Evolutionary conservation across 2,797 vertebrate species (phyloP).

Genomic region (Coregonus sp.): DNA sequence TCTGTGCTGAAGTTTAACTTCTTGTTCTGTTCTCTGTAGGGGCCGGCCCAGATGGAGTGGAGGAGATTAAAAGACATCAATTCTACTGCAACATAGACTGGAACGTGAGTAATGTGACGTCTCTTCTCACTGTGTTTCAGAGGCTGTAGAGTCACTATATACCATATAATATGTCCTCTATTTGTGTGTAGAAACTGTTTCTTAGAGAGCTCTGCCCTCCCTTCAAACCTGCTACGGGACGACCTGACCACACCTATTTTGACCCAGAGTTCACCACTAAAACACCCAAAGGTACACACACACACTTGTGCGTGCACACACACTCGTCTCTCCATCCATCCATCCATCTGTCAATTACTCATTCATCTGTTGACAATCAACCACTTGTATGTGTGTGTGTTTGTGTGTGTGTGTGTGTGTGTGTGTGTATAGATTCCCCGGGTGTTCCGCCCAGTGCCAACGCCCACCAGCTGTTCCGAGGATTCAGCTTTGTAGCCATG

Average conservation of each 20-base stretch:
- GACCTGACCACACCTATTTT: conserved; percentile 96
- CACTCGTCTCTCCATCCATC: neutral
- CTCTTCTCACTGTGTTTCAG: neutral
- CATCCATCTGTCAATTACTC: neutral
- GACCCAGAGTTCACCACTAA: conserved; percentile 98
- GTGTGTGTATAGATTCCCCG: conserved; percentile 83
- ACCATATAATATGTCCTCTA: neutral
- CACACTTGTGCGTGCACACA: too few species aligned
- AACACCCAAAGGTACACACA: conserved; percentile 90
- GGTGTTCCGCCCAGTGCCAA: conserved; percentile 97
- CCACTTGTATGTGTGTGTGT: conserved; percentile 7
- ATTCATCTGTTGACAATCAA: neutral
- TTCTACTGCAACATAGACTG: conserved; percentile 97
- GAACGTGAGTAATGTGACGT: conserved; percentile 84
- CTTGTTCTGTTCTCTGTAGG: conserved; percentile 68
- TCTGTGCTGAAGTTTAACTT: neutral
- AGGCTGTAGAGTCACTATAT: too few species aligned
- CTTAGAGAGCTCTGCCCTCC: conserved; percentile 92
- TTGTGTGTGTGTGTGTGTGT: conserved; percentile 35
- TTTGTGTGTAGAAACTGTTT: conserved; percentile 85
- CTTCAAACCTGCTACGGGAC: conserved; percentile 93
- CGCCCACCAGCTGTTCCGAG: conserved; percentile 95
- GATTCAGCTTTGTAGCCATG: conserved; percentile 97
- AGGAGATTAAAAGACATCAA: conserved; percentile 96
- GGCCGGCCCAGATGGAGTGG: conserved; percentile 94